These are phyloP conservation scores for Carcina quercana DNA, from an alignment of 2,888 invertebrate genomes.

Conservation along the genomic window DNA sequence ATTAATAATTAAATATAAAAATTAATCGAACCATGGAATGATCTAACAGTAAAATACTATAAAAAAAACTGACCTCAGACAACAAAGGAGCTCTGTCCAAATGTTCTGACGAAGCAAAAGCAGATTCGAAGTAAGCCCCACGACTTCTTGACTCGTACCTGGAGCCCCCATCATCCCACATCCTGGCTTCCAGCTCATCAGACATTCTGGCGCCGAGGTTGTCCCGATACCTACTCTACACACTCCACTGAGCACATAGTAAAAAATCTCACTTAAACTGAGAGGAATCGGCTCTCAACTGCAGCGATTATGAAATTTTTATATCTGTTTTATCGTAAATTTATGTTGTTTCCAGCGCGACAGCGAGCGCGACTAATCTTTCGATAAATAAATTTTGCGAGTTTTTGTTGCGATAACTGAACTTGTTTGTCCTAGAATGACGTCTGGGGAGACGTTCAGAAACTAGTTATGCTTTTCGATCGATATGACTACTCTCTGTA, in stretches of 20 bases:
- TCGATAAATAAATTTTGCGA: slow-evolving; percentile 23
- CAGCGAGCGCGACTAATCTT: slow-evolving; percentile 12
- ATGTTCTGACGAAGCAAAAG: slow-evolving; percentile 63
- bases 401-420: no score
- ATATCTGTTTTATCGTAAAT: slow-evolving; percentile 8
- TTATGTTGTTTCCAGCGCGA: slow-evolving; percentile 11
- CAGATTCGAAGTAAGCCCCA: slow-evolving; percentile 55
- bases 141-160: slow-evolving; percentile 51
- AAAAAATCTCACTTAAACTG: slow-evolving; percentile 1
- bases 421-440: no score
- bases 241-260: slow-evolving; percentile 28
- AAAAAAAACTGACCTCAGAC: slow-evolving; percentile 56
- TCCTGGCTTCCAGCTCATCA: slow-evolving; percentile 66
- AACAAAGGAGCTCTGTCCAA: slow-evolving; percentile 62
- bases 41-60: no score
- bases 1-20: no score
- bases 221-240: slow-evolving; percentile 20
- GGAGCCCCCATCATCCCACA: slow-evolving; percentile 64
- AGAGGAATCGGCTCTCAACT: not conserved
- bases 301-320: not conserved
- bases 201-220: slow-evolving; percentile 64
- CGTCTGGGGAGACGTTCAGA: no score
- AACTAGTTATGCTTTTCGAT: no score
- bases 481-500: no score
- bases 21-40: no score